Percentiles rank a stretch among this genome's conserved stretches.
Evolutionary conservation across 2,888 invertebrate species (phyloP).

Genomic region (Spilarctia lutea): DNA sequence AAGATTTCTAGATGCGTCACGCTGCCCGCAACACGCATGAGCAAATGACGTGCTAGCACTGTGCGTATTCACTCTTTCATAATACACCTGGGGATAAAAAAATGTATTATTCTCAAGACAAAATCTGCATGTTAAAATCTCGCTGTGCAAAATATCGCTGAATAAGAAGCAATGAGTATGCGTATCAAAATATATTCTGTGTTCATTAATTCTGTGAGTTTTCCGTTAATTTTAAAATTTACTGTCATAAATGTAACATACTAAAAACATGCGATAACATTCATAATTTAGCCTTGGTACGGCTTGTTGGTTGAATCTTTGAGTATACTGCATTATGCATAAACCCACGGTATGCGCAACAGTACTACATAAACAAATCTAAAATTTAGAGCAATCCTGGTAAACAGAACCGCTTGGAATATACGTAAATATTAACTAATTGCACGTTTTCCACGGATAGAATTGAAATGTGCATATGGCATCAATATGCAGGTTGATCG

Average conservation of each 20-base stretch:
- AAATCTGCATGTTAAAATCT: not conserved
- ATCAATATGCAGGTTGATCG: slow-evolving; percentile 44
- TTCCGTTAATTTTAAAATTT: not conserved
- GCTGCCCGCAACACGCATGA: slow-evolving; percentile 91
- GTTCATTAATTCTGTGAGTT: not conserved
- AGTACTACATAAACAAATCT: not conserved
- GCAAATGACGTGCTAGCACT: slow-evolving; percentile 92
- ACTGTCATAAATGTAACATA: not conserved
- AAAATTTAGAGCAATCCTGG: slow-evolving; percentile 6
- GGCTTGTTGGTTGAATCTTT: not conserved
- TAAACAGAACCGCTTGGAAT: slow-evolving; percentile 12
- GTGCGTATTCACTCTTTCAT: slow-evolving; percentile 93
- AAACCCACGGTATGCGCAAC: not conserved
- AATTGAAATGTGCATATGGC: slow-evolving; percentile 17
- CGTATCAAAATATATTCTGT: not conserved
- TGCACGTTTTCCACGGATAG: slow-evolving; percentile 17
- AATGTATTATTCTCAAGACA: not conserved
- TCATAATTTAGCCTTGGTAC: not conserved
- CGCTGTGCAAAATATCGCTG: not conserved
- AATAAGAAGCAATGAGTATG: not conserved
- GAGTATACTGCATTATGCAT: slow-evolving; percentile 2
- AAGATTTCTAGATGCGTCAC: slow-evolving; percentile 91
- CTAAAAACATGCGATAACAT: not conserved
- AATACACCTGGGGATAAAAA: slow-evolving; percentile 88
- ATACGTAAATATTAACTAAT: slow-evolving; percentile 15